Percentiles rank a stretch among this genome's conserved stretches.
Evolutionary conservation across 2,113 vertebrate species (phyloP).

Genomic region (Tenebrosternarchus preto): DNA sequence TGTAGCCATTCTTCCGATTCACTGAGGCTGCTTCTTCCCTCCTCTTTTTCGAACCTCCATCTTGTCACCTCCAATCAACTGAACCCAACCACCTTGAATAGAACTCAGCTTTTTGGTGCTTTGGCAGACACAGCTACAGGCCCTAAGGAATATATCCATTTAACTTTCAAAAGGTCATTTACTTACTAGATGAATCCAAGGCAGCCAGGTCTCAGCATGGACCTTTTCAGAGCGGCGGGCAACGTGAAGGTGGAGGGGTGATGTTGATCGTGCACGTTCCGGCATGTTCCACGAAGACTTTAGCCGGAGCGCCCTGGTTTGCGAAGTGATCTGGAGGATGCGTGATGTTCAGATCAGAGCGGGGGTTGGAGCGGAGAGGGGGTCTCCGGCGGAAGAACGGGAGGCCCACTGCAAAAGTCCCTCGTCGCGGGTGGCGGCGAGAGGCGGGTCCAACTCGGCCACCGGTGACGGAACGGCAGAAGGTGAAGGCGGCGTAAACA

Average conservation of each 20-base stretch:
- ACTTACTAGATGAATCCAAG: neutral
- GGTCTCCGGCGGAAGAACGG: slow-evolving; percentile 34
- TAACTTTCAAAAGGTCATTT: neutral
- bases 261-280: too few species aligned
- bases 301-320: neutral
- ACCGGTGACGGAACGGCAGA: too few species aligned
- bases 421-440: neutral
- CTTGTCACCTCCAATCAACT: neutral
- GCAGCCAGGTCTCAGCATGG: neutral
- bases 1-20: neutral
- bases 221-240: too few species aligned
- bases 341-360: slow-evolving; percentile 19
- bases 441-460: neutral
- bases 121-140: neutral
- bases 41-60: too few species aligned
- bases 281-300: neutral
- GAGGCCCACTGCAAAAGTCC: neutral
- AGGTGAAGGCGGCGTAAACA: too few species aligned
- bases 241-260: too few species aligned
- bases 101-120: neutral
- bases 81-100: neutral
- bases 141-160: neutral
- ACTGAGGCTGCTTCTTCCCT: neutral
- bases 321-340: slow-evolving; percentile 1
- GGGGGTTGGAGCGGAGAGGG: slow-evolving; percentile 23